These are phyloP conservation scores for Brachionus paranguensis DNA, from an alignment of 1,140 invertebrate species.

Conservation along the genomic window DNA sequence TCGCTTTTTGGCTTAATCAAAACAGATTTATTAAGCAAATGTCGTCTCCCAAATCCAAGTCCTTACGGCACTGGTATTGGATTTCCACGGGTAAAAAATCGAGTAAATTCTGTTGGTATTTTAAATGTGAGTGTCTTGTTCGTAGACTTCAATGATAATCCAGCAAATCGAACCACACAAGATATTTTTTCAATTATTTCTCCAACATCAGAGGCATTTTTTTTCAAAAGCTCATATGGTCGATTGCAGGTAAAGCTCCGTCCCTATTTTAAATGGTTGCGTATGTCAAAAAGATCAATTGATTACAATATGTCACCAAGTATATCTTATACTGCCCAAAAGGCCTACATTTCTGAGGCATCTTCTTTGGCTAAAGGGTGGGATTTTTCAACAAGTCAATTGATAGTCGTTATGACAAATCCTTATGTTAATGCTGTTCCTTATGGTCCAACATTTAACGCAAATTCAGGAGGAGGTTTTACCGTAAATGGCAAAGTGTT, in stretches of 20 bases:
- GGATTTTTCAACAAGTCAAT: constrained; percentile 17
- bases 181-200: neutral
- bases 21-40: neutral
- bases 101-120: neutral
- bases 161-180: neutral
- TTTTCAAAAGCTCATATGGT: neutral
- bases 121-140: neutral
- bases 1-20: neutral
- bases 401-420: neutral
- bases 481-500: neutral
- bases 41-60: neutral
- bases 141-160: neutral
- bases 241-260: neutral
- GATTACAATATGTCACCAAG: neutral
- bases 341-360: neutral
- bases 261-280: neutral
- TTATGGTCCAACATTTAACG: neutral
- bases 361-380: neutral
- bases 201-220: neutral
- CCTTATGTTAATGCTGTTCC: neutral
- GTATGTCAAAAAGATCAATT: neutral
- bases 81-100: neutral
- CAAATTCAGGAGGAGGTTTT: neutral
- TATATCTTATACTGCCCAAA: neutral
- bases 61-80: neutral